A percentile compares a stretch with the other conserved stretches of the same genome.
These are phyloP conservation scores for Musca vetustissima DNA, from an alignment of 1,140 invertebrate species.

Conservation along the genomic window DNA sequence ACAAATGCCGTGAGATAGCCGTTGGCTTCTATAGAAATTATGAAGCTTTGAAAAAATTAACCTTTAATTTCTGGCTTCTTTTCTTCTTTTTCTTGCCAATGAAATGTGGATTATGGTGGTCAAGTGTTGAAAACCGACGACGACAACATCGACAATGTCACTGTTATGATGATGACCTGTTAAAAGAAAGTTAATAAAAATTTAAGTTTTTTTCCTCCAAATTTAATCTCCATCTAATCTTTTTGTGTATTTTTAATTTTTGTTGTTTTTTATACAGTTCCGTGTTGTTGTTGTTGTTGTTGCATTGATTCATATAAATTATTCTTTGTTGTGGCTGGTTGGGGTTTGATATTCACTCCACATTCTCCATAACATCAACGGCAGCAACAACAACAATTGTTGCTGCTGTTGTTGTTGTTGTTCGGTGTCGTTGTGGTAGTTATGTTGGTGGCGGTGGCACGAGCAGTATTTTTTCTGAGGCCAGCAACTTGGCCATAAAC, in stretches of 20 bases:
- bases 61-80: no score
- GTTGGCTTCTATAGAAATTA: no score
- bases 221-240: slow-evolving; percentile 14
- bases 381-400: slow-evolving; percentile 2
- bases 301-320: no score
- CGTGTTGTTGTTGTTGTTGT: no score
- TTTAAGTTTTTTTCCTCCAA: background rate
- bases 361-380: background rate
- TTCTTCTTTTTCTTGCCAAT: no score
- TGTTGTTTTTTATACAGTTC: no score
- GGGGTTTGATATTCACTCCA: background rate
- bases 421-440: background rate
- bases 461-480: background rate
- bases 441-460: no score
- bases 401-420: background rate
- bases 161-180: slow-evolving; percentile 3
- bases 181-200: slow-evolving; percentile 24
- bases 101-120: background rate
- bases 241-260: background rate
- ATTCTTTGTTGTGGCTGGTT: no score
- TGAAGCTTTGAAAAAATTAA: no score
- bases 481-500: slow-evolving; percentile 9
- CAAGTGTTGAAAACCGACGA: background rate
- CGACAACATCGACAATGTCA: no score
- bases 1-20: no score